Percentiles rank a stretch among this genome's conserved stretches.
Conservation (phyloP, 2,113 vertebrate genomes). For the Chamaetylas fuelleborni region DNA sequence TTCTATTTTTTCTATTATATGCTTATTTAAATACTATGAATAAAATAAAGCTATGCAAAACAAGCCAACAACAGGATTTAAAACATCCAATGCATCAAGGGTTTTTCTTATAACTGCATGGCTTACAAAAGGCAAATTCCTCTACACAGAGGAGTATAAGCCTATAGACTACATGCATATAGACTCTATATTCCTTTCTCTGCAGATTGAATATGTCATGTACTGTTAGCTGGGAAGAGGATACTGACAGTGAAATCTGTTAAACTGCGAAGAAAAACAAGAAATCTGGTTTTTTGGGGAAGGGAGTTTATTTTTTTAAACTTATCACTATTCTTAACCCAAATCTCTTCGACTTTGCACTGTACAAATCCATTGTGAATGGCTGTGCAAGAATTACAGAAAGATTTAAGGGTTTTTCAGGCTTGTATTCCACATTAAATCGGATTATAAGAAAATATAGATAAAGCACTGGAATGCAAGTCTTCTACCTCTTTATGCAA, state of each 20-base stretch:
- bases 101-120: neutral
- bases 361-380: conserved; percentile 29
- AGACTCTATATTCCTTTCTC: neutral
- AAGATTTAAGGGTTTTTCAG: conserved; percentile 21
- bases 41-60: neutral
- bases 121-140: neutral
- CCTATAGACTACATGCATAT: neutral
- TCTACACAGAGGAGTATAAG: neutral
- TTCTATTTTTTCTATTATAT: neutral
- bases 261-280: conserved; percentile 9
- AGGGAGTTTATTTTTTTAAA: neutral
- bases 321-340: neutral
- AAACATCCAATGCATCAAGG: neutral
- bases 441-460: conserved; percentile 46
- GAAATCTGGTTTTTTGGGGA: neutral
- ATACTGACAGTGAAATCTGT: neutral
- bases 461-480: conserved; percentile 18
- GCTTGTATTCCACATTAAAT: conserved; percentile 33
- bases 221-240: neutral
- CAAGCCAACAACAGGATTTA: neutral
- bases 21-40: neutral
- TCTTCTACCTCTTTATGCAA: conserved; percentile 18
- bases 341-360: neutral
- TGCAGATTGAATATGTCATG: neutral
- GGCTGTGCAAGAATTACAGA: conserved; percentile 31